Evolutionary conservation across 1,140 invertebrate genomes (phyloP), one percentile per base, ranked within the genome.

Genomic region (Drosophila kikkawai): DNA sequence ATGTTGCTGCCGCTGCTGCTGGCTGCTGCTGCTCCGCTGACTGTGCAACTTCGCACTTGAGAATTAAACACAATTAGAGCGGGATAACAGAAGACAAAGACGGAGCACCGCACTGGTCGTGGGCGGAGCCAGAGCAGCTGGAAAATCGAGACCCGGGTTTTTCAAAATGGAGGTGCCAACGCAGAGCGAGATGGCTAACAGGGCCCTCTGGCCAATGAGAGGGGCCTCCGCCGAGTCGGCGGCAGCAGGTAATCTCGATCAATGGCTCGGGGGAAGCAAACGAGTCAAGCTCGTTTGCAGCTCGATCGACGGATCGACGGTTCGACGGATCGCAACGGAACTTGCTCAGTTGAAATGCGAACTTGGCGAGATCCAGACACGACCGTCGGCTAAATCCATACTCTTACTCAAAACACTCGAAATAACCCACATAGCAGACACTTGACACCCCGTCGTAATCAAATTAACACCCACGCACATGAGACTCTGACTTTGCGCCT

Each of bases 151-250:
- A 59, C 51, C 7, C 37, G 68, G 51, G 79, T 68, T 78, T 87
- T 92, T 92, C 91, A 92, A 92, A 92, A 92, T 92, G 91, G 91
- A 91, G 91, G 79, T 78, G 87, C 86, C 64, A 88, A 90, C 69
- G 67, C 29, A 55, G 77, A 71, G 59, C n/a, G 59, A 57, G 51
- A 75, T 47, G 70, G 81, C 64, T 53, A 75, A 69, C 51, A 50
- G n/a, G 50, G 36, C 19, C 4, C 12, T 17, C 5, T 8, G 37
- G 53, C 53, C 53, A 56, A 56, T 56, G 53, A 26, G 53, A 26
- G 19, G 36, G 34, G 53, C 11, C 26, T 13, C 36, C 44, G 26
- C 26, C 37, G 17, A 15, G 26, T 39, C 36, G 36, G 51, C 37
- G 19, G 48, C 37, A 50, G 77, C 70, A 87, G 83, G 75, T 87